Evolutionary conservation across 2,113 vertebrate genomes (phyloP).

Genomic region (Copsychus sechellarum): DNA sequence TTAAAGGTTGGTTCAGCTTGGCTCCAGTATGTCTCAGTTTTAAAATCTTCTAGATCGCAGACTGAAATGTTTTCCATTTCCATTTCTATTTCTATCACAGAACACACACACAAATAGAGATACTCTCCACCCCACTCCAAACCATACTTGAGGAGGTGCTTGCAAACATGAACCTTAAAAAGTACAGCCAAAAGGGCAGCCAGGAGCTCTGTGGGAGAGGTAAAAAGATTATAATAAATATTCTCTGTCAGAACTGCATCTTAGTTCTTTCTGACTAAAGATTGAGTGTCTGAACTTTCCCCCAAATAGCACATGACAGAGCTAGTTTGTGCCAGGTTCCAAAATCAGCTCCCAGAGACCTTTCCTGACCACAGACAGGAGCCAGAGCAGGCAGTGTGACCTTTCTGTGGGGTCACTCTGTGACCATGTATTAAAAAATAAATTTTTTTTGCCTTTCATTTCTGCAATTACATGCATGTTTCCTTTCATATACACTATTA

Average conservation of each 20-base stretch:
- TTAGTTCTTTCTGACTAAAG: not conserved
- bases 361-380: not conserved
- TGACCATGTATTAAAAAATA: not conserved
- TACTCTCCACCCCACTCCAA: not conserved
- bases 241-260: not conserved
- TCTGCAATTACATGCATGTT: not conserved
- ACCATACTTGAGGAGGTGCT: not conserved
- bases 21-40: not conserved
- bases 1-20: not conserved
- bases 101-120: not conserved
- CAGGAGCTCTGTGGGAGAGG: not conserved
- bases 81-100: not conserved
- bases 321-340: not conserved
- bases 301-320: not conserved
- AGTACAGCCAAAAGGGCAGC: not conserved
- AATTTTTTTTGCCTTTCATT: not conserved
- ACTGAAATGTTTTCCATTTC: not conserved
- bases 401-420: not conserved
- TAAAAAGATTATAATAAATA: not conserved
- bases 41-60: not conserved
- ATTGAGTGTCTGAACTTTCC: conserved; percentile 31
- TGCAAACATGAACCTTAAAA: not conserved
- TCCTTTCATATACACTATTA: not conserved
- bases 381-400: not conserved
- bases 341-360: not conserved